phyloP scores from a whole-genome alignment of 2,888 invertebrate species.

The Perizoma affinitatum region DNA sequence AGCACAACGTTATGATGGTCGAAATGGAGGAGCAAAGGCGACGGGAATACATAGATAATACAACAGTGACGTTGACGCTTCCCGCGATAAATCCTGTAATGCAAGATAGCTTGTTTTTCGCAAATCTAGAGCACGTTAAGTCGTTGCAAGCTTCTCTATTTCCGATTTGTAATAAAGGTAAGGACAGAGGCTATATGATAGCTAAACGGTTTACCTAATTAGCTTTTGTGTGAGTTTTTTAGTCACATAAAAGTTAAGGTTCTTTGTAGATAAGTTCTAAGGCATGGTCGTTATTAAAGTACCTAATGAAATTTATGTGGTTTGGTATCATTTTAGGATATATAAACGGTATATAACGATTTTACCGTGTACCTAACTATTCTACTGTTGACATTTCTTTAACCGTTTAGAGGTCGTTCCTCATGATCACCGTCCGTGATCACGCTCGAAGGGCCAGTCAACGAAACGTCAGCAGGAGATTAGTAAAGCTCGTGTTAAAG shows the following conservation, averaged over 20 bases:
- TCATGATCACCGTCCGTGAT: too few species aligned
- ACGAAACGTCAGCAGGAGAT: too few species aligned
- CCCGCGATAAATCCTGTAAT: constrained; percentile 69
- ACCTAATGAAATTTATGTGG: too few species aligned
- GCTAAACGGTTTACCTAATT: too few species aligned
- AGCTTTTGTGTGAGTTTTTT: neutral
- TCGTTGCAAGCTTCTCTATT: constrained; percentile 87
- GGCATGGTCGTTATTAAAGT: too few species aligned
- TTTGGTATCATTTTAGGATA: too few species aligned
- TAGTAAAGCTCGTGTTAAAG: too few species aligned
- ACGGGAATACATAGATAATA: constrained; percentile 62
- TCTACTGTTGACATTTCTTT: too few species aligned
- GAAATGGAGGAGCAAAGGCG: constrained; percentile 70
- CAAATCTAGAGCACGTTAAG: constrained; percentile 83
- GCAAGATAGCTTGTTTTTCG: constrained; percentile 70
- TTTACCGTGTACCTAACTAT: too few species aligned
- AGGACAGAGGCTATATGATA: constrained; percentile 27
- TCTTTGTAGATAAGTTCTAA: neutral
- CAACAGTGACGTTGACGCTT: constrained; percentile 67
- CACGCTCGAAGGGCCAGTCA: too few species aligned
- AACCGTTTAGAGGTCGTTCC: too few species aligned
- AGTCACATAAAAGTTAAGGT: neutral
- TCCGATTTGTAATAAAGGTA: constrained; percentile 84
- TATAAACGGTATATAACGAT: too few species aligned
- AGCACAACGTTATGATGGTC: constrained; percentile 69